Percentiles rank a stretch among this genome's conserved stretches.
phyloP scores from a whole-genome alignment of 2,888 invertebrate genomes.

The Julus scandinavius region DNA sequence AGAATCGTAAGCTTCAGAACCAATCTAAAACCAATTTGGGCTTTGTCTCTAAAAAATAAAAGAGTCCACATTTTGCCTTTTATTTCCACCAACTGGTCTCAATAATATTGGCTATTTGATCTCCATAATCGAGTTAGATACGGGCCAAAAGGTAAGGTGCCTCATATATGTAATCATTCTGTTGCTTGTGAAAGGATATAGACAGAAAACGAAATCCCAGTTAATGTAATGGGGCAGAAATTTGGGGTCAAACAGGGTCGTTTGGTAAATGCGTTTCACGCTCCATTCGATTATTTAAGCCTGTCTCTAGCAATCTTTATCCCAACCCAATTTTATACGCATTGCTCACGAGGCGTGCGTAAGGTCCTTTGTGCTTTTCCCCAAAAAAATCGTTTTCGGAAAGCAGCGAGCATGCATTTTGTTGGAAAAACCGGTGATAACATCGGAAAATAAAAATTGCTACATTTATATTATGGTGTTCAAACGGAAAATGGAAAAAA shows the following conservation, averaged over 20 bases:
- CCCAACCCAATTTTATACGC: neutral
- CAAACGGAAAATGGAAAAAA: conserved; percentile 33
- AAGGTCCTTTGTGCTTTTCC: conserved; percentile 5
- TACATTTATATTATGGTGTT: conserved; percentile 24
- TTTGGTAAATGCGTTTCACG: conserved; percentile 21
- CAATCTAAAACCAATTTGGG: conserved; percentile 12
- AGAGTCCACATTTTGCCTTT: neutral
- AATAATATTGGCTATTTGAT: conserved; percentile 12
- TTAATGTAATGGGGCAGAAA: conserved; percentile 20
- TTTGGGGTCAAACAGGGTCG: conserved; percentile 24
- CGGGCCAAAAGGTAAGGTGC: conserved; percentile 26
- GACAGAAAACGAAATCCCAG: neutral
- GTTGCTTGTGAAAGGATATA: neutral
- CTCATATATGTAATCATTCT: neutral
- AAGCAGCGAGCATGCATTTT: conserved; percentile 1
- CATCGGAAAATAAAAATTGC: conserved; percentile 33
- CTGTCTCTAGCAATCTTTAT: conserved; percentile 22
- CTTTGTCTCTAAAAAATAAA: neutral
- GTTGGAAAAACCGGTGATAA: conserved; percentile 12
- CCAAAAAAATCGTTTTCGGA: conserved; percentile 1
- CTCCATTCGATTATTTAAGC: conserved; percentile 20
- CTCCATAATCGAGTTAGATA: conserved; percentile 14
- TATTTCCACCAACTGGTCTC: conserved; percentile 5
- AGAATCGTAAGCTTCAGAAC: neutral
- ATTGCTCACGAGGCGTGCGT: conserved; percentile 24